Evolutionary conservation across 2,888 invertebrate genomes (phyloP).

Genomic region (Hemistola chrysoprasaria): DNA sequence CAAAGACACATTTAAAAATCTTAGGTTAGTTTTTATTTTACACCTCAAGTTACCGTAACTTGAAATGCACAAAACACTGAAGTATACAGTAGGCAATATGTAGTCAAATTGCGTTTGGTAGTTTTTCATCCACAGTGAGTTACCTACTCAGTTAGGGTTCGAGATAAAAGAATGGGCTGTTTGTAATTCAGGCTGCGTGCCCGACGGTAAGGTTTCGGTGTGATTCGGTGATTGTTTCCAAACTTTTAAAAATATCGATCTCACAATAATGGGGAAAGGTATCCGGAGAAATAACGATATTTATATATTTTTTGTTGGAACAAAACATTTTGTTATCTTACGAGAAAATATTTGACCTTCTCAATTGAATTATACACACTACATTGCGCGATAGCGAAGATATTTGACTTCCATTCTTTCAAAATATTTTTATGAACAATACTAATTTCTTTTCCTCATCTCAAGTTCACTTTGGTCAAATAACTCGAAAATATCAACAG

Average conservation of each 20-base stretch:
- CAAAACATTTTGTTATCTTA: too few species aligned
- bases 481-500: constrained; percentile 4
- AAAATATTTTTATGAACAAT: constrained; percentile 2
- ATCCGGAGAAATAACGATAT: too few species aligned
- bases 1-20: too few species aligned
- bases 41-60: constrained; percentile 8
- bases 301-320: too few species aligned
- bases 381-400: constrained; percentile 1
- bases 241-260: constrained; percentile 26
- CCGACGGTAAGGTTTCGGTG: constrained; percentile 12
- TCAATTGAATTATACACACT: too few species aligned
- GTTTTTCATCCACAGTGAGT: constrained; percentile 28
- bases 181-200: constrained; percentile 32
- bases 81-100: constrained; percentile 21
- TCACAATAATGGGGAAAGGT: constrained; percentile 33
- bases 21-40: too few species aligned
- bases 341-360: too few species aligned
- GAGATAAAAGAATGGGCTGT: constrained; percentile 28
- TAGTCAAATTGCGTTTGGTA: constrained; percentile 25
- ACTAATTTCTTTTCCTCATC: background rate
- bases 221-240: constrained; percentile 28
- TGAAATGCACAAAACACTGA: constrained; percentile 10
- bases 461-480: constrained; percentile 1
- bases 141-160: constrained; percentile 20
- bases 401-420: constrained; percentile 2